Base-by-base conservation (phyloP, 2,797 vertebrate genomes). In the Enteromius thamalakanensis region DNA sequence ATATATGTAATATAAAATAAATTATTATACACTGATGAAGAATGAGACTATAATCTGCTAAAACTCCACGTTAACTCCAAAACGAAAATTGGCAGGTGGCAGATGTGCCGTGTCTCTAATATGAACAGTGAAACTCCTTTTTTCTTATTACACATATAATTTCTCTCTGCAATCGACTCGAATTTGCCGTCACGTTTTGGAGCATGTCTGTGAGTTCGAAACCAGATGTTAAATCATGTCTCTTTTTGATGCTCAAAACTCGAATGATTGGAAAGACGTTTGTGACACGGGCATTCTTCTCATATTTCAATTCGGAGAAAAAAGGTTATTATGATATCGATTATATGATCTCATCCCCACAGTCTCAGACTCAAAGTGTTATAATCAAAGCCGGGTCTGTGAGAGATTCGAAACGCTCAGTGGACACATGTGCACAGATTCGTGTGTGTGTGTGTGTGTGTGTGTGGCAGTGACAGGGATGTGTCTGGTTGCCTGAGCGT, bases 161-260 rank as follows among this genome's bases (percentile, higher is more conserved):
- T 60, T 77, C 29, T 21, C 47, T 67, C 29, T 67, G 45, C 23
- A 65, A 67, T 47, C 32, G 23, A 34, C 34, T 76, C 8, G 17
- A 42, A 55, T 68, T 69, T 77, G 51, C 72, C 69, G 47, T 76
- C 34, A 53, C 68, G 26, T 53, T 64, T 11, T 21, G 9, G 55
- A 23, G 65, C 29, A 10, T 42, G 68, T 58, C 21, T 62, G 45
- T 23, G 45, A 51, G 45, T 45, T 64, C 75, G 32, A 55, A 71
- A 58, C 58, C 77, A 75, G 55, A 75, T 80, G 69, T 84, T 79
- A 80, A 75, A 34, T 79, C 6, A 26, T 51, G 62, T 75, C 32
- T 81, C 62, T 51, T 51, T 68, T 53, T 82, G 32, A 65, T 82
- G 42, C 32, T 49, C 42, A 3, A 14, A 47, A 17, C 58, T 34